Evolutionary conservation across 1,140 invertebrate species (phyloP).

Genomic region (Aricia agestis): DNA sequence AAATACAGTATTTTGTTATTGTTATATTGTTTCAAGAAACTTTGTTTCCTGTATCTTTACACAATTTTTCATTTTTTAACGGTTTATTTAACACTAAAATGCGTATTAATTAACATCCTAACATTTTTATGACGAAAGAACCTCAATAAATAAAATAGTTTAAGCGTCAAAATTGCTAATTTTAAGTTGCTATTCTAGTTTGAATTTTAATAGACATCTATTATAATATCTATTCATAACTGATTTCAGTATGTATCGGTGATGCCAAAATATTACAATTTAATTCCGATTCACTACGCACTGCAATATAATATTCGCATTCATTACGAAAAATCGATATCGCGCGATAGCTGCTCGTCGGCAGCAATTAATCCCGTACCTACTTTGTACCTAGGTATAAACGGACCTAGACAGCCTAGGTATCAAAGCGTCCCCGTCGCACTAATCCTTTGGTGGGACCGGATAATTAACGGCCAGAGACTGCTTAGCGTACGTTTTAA

Average conservation of each 20-base stretch:
- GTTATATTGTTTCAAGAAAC: too few relatives aligned
- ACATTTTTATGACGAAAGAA: too few relatives aligned
- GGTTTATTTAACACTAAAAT: too few relatives aligned
- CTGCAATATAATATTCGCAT: conserved; percentile 8
- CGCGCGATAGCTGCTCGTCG: not conserved
- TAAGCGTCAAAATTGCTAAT: too few relatives aligned
- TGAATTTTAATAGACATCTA: too few relatives aligned
- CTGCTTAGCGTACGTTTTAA: conserved; percentile 23
- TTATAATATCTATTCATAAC: too few relatives aligned
- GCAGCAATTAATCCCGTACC: conserved; percentile 10
- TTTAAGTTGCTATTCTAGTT: too few relatives aligned
- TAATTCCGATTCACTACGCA: not conserved
- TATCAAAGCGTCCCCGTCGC: conserved; percentile 23
- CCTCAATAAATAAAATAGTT: too few relatives aligned
- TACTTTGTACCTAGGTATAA: conserved; percentile 13
- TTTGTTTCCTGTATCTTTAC: too few relatives aligned
- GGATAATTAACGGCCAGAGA: conserved; percentile 34
- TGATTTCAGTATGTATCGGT: not conserved
- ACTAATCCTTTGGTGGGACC: conserved; percentile 33
- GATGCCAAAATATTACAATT: not conserved
- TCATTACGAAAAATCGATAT: conserved; percentile 13
- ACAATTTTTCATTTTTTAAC: too few relatives aligned
- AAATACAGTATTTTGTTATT: too few relatives aligned
- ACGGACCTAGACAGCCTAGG: not conserved
- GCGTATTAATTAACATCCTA: too few relatives aligned